A percentile compares a stretch with the other conserved stretches of the same genome.
Conservation (phyloP, 2,113 vertebrate species). For the Ploceus nigricollis region DNA sequence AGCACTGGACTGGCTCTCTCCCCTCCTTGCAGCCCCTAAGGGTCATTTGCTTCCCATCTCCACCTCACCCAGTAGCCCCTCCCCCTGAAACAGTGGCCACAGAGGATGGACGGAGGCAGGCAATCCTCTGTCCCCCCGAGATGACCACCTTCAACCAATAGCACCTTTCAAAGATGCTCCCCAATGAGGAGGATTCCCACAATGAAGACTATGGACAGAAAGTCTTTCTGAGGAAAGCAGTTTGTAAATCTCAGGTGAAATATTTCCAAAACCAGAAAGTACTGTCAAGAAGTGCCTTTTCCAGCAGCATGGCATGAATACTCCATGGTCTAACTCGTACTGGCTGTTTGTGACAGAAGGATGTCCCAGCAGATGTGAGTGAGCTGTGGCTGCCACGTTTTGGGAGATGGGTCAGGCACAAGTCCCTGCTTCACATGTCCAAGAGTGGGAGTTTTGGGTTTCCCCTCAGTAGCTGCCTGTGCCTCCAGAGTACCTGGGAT, state of each 20-base stretch:
- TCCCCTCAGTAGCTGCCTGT: neutral
- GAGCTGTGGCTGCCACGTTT: neutral
- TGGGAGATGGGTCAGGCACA: neutral
- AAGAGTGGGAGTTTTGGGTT: neutral
- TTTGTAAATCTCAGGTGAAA: neutral
- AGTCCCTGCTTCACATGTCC: accelerated
- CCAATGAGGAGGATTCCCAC: neutral
- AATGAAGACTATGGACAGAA: neutral
- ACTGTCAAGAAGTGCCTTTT: neutral
- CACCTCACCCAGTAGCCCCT: neutral
- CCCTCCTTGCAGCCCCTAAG: neutral
- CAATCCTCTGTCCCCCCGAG: neutral
- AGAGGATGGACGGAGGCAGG: neutral
- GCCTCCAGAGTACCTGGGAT: neutral
- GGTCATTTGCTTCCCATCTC: neutral
- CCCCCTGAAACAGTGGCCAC: accelerated
- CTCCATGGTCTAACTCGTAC: no score
- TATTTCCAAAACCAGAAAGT: neutral
- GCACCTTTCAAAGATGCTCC: neutral
- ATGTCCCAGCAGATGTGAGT: neutral
- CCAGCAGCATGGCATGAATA: neutral
- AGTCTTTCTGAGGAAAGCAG: neutral
- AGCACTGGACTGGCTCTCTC: neutral
- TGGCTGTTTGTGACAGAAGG: neutral
- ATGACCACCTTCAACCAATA: neutral